Conservation (phyloP, 2,888 invertebrate species). For the Drosophila anceps region DNA sequence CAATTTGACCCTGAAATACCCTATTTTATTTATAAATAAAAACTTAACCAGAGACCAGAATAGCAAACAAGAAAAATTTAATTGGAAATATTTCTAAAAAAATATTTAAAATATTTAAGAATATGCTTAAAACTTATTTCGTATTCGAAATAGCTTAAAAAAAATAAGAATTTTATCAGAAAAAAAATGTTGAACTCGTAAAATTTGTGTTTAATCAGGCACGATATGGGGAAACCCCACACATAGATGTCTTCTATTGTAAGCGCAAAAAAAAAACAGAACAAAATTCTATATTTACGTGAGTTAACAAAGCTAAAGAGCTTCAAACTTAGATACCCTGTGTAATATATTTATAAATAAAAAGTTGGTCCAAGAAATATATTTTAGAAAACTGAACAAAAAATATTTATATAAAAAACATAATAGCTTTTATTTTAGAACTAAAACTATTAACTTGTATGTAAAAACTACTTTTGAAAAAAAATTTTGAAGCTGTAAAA, state of each 20-base stretch:
- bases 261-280: constrained; percentile 8
- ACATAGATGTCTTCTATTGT: constrained; percentile 30
- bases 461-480: too few relatives aligned
- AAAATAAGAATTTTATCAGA: neutral
- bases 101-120: too few relatives aligned
- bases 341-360: neutral
- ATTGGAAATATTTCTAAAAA: too few relatives aligned
- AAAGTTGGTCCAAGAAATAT: neutral
- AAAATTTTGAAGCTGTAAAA: too few relatives aligned
- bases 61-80: too few relatives aligned
- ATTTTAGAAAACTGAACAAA: neutral
- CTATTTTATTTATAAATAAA: neutral
- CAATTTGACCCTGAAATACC: neutral
- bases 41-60: neutral
- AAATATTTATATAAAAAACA: too few relatives aligned
- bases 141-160: neutral
- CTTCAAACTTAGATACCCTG: neutral
- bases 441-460: too few relatives aligned
- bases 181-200: neutral
- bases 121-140: neutral
- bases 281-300: constrained; percentile 2
- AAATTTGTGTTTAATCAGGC: neutral
- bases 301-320: neutral
- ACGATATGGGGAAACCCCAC: neutral
- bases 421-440: too few relatives aligned